Evolutionary conservation across 2,113 vertebrate genomes (phyloP), one percentile per base, ranked within the genome.

Genomic region (Nestor notabilis): DNA sequence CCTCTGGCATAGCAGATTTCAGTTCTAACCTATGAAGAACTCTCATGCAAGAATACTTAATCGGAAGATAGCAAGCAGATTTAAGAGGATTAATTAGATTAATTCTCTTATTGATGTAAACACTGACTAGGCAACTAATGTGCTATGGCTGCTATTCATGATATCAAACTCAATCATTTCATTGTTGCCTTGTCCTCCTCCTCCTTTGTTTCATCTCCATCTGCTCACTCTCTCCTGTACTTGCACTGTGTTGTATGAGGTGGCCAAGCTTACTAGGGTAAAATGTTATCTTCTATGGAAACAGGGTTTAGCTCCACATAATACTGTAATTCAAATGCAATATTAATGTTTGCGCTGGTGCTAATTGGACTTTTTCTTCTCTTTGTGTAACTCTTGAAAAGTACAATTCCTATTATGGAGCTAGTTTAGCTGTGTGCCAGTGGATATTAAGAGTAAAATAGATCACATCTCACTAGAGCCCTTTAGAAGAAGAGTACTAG

Each of bases 51-150:
- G n/a, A 49, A 16, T 76, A 44, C 35, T 93, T 89, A 64, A 91
- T 86, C 52, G 61, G 39, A 94, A 77, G 37, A 79, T 15, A 71
- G 75, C 78, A 70, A 77, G n/a, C 29, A 68, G 28, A 75, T 89
- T 93, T 79, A 11, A 77, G 60, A 91, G 24, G 58, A 61, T 91
- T 91, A 89, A 93, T 91, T 95, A 35, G 58, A 61, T 91, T 91
- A 89, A 93, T 91, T 95, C 68, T 78, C 43, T 93, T 94, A 84
- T 39, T 33, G 46, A 80, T 96, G 75, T 94, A 91, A 96, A 95
- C 66, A 94, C 90, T 83, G 52, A 75, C 74, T 90, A 91, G 81
- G 50, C 60, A 94, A 78, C 74, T 83, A 68, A 91, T 63, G 33
- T 83, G 80, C 74, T 55, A 20, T 87, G 64, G 63, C 74, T 93